A percentile compares a stretch with the other conserved stretches of the same genome.
phyloP scores from a whole-genome alignment of 1,140 invertebrate species.

The Lithobius niger region DNA sequence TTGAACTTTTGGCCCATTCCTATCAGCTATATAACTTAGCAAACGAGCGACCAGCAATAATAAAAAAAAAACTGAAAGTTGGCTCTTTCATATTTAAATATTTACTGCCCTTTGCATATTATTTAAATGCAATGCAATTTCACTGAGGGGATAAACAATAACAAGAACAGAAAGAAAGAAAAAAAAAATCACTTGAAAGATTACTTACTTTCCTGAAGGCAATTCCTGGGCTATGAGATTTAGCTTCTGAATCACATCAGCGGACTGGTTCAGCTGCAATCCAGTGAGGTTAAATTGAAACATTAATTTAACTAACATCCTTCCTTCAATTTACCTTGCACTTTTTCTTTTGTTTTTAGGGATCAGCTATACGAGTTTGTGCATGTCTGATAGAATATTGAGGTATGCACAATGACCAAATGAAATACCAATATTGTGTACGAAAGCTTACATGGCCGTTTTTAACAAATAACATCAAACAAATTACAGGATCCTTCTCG shows the following conservation, averaged over 20 bases:
- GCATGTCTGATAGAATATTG: no score
- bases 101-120: no score
- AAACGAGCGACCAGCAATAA: no score
- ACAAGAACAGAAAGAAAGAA: no score
- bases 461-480: neutral
- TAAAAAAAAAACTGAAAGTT: no score
- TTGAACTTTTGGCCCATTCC: no score
- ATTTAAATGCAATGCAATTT: no score
- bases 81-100: no score
- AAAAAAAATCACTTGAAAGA: no score
- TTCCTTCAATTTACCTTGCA: neutral
- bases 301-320: neutral
- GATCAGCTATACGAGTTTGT: no score
- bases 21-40: no score
- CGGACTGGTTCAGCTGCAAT: constrained; percentile 77
- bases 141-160: no score
- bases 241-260: constrained; percentile 97
- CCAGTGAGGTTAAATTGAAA: constrained; percentile 9
- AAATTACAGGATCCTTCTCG: neutral
- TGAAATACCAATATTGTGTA: neutral
- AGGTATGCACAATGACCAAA: neutral
- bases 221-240: constrained; percentile 91
- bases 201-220: constrained; percentile 52
- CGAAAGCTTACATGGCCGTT: neutral
- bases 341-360: neutral